Conservation (phyloP, 2,113 vertebrate genomes). For the Macrotus californicus region DNA sequence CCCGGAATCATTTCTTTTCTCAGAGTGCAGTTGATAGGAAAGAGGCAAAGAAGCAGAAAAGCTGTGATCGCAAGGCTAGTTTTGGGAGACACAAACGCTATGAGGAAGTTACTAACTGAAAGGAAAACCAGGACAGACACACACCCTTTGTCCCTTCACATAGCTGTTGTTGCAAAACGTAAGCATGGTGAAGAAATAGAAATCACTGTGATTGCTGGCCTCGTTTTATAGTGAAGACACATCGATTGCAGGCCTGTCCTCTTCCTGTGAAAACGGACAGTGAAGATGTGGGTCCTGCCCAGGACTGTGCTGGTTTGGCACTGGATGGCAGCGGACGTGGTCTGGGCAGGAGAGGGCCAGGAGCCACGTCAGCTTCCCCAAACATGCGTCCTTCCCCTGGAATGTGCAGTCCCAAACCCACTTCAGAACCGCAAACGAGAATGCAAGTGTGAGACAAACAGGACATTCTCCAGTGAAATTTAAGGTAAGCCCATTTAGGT, state of each 20-base stretch:
- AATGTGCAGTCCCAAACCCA: not conserved
- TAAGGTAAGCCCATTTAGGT: not conserved
- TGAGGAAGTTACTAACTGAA: not conserved
- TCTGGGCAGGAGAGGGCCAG: rapidly evolving
- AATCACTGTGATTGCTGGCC: not conserved
- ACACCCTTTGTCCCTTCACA: not conserved
- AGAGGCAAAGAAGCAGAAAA: not conserved
- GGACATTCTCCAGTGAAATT: not conserved
- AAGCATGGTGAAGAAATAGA: not conserved
- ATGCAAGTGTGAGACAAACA: not conserved
- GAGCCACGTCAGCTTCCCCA: not conserved
- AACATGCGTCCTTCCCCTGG: not conserved
- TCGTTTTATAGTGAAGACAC: not conserved
- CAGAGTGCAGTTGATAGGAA: not conserved
- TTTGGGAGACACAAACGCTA: not conserved
- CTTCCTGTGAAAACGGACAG: not conserved
- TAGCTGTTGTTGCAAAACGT: not conserved
- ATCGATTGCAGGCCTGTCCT: not conserved
- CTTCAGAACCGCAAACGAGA: not conserved
- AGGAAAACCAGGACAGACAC: not conserved
- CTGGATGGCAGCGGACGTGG: not conserved
- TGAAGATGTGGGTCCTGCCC: rapidly evolving
- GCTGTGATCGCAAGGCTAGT: not conserved
- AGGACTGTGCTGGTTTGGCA: rapidly evolving
- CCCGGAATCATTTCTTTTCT: not conserved